A percentile compares a stretch with the other conserved stretches of the same genome.
phyloP scores from a whole-genome alignment of 1,140 invertebrate genomes.

The Hypsibius dujardini region DNA sequence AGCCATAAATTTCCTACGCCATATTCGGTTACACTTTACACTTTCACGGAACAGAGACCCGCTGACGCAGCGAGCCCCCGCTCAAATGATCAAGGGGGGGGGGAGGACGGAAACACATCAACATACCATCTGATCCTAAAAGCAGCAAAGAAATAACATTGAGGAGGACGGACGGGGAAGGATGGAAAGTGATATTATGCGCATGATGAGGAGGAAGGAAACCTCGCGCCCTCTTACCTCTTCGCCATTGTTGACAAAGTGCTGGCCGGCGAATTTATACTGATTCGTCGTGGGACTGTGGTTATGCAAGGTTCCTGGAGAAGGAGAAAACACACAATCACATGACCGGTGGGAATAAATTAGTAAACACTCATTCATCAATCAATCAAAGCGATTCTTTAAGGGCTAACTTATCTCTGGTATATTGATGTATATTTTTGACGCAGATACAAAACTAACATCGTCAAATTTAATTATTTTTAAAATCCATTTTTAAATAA shows the following conservation, averaged over 20 bases:
- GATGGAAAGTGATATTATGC: too few species aligned
- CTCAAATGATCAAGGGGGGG: neutral
- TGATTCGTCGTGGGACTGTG: neutral
- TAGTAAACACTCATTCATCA: neutral
- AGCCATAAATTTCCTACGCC: conserved; percentile 45
- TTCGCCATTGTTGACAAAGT: conserved; percentile 14
- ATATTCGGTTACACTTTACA: neutral
- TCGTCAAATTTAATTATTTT: too few species aligned
- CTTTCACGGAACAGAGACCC: neutral
- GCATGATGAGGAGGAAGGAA: too few species aligned
- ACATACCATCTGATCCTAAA: conserved; percentile 1
- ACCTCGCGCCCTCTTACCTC: neutral
- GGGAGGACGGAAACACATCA: neutral
- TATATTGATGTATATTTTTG: too few species aligned
- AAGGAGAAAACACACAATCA: neutral
- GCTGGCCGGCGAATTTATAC: conserved; percentile 12
- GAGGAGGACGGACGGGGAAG: too few species aligned
- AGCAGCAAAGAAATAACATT: too few species aligned
- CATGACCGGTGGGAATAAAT: neutral
- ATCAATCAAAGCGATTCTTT: neutral
- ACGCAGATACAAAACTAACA: too few species aligned
- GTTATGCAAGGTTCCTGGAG: neutral
- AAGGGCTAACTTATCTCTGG: too few species aligned
- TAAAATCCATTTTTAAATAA: too few species aligned
- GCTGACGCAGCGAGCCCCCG: neutral